Evolutionary conservation across 2,797 vertebrate genomes (phyloP), one percentile per base, ranked within the genome.

Genomic region (Molossus molossus): DNA sequence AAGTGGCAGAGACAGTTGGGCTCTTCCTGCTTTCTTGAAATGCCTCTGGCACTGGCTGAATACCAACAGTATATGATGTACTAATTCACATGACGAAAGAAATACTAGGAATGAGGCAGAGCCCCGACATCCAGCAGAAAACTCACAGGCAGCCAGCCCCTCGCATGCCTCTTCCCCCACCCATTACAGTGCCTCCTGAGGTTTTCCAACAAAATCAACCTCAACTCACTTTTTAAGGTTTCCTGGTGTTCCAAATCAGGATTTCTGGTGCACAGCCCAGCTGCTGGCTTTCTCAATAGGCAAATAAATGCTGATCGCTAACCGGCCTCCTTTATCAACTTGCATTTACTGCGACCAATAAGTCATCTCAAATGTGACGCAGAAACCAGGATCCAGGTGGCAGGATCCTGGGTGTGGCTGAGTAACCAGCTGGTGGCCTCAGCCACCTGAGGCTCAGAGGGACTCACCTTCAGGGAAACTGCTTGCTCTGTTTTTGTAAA

Each of bases 331-430:
- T 95, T 91, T 82, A 95, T 77, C 53, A 77, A 70, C 37, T 64
- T 45, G 77, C 23, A 33, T 83, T 94, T 70, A 60, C 53, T 23
- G n/a, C 13, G 6, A 75, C 79, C 79, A 87, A 18, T 57, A 86
- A 92, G 77, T 94, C 90, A 82, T 13, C 21, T 23, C 9, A 64
- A 21, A 0, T 73, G 65, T 92, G 95, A 95, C 29, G 37, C 53
- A 95, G 96, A 77, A 87, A 86, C 55, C 48, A 0, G 33, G 89
- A 75, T 17, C 33, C 33, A 62, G 50, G 87, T 58, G 58, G 75
- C 92, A 91, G 95, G 97, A 95, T 79, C 91, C 77, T 79, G 95
- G 97, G 94, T 91, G 96, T 95, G 97, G 89, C 86, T 55, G 57
- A 75, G 75, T 76, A 82, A 91, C 33, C 65, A 18, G 89, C n/a